These are phyloP conservation scores for Dromius quadrimaculatus DNA, from an alignment of 2,888 invertebrate genomes.

Conservation along the genomic window DNA sequence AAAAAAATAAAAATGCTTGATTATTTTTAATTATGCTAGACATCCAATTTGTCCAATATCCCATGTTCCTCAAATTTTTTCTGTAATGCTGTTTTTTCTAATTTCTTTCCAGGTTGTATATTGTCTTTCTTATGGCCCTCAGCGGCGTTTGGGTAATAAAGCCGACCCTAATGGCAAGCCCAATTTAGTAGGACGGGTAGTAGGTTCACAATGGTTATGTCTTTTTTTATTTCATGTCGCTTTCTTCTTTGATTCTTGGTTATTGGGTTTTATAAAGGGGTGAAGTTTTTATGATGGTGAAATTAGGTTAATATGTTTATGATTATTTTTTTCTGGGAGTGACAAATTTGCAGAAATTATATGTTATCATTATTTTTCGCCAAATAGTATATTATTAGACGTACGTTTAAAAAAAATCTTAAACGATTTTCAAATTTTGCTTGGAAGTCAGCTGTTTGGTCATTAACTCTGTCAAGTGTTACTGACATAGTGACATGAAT, in stretches of 20 bases:
- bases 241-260: conserved; percentile 2
- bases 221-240: not conserved
- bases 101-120: not conserved
- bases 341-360: not conserved
- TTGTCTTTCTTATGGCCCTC: not conserved
- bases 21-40: no score
- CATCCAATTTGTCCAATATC: no score
- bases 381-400: no score
- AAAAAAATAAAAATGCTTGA: no score
- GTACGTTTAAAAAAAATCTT: no score
- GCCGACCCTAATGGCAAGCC: not conserved
- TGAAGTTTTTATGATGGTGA: conserved; percentile 12
- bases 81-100: no score
- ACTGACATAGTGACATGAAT: conserved; percentile 4
- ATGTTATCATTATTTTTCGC: no score
- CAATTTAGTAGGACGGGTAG: conserved; percentile 8
- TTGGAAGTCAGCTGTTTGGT: not conserved
- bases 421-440: no score
- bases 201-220: conserved; percentile 27
- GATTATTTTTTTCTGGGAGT: conserved; percentile 11
- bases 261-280: conserved; percentile 24
- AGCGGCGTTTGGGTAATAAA: not conserved
- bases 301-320: conserved; percentile 27
- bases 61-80: no score
- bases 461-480: conserved; percentile 12